Base-by-base conservation (phyloP, 37 sponge, comb jelly and placozoan genomes). In the Chondrosia reniformis region DNA sequence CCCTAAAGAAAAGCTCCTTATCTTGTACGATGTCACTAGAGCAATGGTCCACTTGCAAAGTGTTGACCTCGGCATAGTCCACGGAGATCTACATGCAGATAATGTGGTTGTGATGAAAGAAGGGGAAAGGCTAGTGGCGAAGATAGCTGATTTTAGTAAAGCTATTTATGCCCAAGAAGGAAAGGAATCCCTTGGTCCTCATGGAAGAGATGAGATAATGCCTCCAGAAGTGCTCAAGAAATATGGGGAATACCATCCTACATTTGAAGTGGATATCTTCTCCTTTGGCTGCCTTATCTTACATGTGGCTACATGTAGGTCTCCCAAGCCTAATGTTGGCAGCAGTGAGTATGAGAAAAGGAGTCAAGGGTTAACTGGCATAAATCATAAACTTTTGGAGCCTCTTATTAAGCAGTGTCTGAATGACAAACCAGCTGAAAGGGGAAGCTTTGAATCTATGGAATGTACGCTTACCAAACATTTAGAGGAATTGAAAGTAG, bases 221-320 rank as follows among this genome's bases (percentile, higher is more conserved):
- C 72, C 72, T 39, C 72, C 72, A 39, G 72, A 69, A 39, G 72
- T 69, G 43, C 15, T 25, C 25, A 39, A 40, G 42, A n/a, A n/a
- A n/a, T n/a, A n/a, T n/a, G 25, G 41, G 36, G 72, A 2, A n/a
- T 24, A 24, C 15, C n/a, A 43, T 9, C 7, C 15, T 10, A 40
- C 72, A 19, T 17, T 17, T 43, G 41, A 41, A 40, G 72, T 40
- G 22, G 72, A 69, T 40, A 44, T 69, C 22, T 69, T 38, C 72
- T 69, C 72, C 41, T 69, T 69, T 40, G 72, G 72, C 3, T 69
- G 72, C 22, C 72, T 69, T 3, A 40, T 69, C 15, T n/a, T 25
- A 15, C 36, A 40, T 69, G 72, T 69, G 9, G 72, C 72, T 17
- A 25, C 43, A 34, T 69, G 72, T 69, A 44, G 39, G 3, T 36